Evolutionary conservation across 2,888 invertebrate species (phyloP).

Genomic region (Idaea biselata): DNA sequence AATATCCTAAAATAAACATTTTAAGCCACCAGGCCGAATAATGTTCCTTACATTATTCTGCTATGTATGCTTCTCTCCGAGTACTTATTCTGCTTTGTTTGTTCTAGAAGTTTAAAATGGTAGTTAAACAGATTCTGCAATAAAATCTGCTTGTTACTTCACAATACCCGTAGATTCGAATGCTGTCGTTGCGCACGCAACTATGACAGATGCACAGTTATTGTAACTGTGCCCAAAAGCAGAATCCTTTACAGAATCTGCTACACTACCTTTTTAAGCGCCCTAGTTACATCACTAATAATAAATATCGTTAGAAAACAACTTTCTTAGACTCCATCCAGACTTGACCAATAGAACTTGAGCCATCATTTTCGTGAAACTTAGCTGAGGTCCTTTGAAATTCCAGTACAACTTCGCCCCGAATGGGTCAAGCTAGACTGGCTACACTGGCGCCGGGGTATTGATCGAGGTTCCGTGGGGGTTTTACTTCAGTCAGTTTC

Average conservation of each 20-base stretch:
- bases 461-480: conserved; percentile 2
- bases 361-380: conserved; percentile 24
- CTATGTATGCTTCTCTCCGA: too few species aligned
- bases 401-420: background rate
- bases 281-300: background rate
- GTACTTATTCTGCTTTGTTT: too few species aligned
- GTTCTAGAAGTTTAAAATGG: too few species aligned
- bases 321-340: conserved; percentile 23
- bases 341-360: conserved; percentile 33
- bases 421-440: conserved; percentile 20
- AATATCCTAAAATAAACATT: too few species aligned
- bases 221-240: too few species aligned
- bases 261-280: background rate
- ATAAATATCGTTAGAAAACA: background rate
- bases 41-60: too few species aligned
- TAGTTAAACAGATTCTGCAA: too few species aligned
- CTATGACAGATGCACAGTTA: too few species aligned
- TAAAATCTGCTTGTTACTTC: too few species aligned
- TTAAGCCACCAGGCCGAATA: too few species aligned
- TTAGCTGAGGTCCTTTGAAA: conserved; percentile 8
- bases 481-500: background rate
- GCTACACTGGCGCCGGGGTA: background rate
- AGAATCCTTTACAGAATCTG: background rate
- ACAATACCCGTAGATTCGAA: too few species aligned
- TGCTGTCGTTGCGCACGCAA: too few species aligned